phyloP scores from a whole-genome alignment of 2,113 vertebrate genomes.

The Pan paniscus region DNA sequence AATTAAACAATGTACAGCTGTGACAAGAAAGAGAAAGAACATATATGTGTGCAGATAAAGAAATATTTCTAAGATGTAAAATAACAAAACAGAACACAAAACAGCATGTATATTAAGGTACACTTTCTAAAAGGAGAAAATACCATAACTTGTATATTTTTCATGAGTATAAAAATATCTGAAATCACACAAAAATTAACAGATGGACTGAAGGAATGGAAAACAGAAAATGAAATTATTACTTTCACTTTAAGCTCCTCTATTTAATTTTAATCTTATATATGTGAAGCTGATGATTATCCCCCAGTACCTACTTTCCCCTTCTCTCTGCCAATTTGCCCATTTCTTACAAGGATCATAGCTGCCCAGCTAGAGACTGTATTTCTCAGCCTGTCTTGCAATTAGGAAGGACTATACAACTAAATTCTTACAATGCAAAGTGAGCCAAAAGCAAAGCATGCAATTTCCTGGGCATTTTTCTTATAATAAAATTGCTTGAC shows the following conservation, averaged over 20 bases:
- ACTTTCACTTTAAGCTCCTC: not conserved
- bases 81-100: not conserved
- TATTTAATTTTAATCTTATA: conserved; percentile 4
- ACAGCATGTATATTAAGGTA: not conserved
- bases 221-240: not conserved
- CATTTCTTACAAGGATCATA: not conserved
- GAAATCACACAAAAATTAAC: not conserved
- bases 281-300: not conserved
- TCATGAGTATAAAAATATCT: not conserved
- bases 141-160: not conserved
- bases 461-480: not conserved
- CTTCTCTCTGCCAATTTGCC: not conserved
- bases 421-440: not conserved
- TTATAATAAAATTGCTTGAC: not conserved
- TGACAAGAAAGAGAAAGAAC: not conserved
- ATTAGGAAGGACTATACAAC: too few species aligned
- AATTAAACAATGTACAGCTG: not conserved
- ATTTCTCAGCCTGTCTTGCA: not conserved
- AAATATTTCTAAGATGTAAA: not conserved
- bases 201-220: not conserved
- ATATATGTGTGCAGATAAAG: not conserved
- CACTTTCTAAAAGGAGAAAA: not conserved
- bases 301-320: not conserved
- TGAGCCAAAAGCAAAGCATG: not conserved
- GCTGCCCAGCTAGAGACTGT: not conserved